Evolutionary conservation across 2,888 invertebrate species (phyloP), one percentile per base, ranked within the genome.

Genomic region (Drosophila pegasa): DNA sequence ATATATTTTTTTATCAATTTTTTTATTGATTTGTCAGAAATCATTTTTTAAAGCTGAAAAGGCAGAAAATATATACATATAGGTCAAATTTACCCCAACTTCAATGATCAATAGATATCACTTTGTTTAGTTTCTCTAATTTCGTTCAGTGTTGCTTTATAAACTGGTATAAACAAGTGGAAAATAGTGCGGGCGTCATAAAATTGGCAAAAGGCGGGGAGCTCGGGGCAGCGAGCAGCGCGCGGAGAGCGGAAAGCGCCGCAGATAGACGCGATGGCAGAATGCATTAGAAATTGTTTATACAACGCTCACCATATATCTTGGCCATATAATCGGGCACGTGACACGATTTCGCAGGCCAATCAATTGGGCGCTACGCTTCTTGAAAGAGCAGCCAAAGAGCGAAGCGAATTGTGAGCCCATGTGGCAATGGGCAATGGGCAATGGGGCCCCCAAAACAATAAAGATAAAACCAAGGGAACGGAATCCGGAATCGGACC

Each of bases 401-500:
- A 27, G 9, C 41, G 40, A 47, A 31, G 18, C 20, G 31, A 48
- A 31, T 40, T 35, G 35, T 35, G 33, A 20, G 20, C 40, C 18
- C 20, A 20, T 45, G 64, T 45, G 52, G 38, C 31, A 48, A 76
- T 76, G 63, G 31, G 50, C 25, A 27, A n/a, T 16, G 16, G 43
- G 50, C 63, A 57, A 71, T 68, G 59, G 29, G 52, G 63, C 50
- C 48, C 43, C 56, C 43, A n/a, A n/a, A n/a, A 64, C 35, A 77
- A 81, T 87, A 83, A 87, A 83, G 87, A 83, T 83, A 79, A 75
- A 61, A 12, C 48, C 35, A 52, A 52, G 41, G 55, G 20, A 43
- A 22, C 48, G 27, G 37, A 68, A 27, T 45, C 45, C 45, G 37
- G 38, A 52, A 18, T 52, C 52, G 27, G 38, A 38, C 27, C 27